Evolutionary conservation across 2,888 invertebrate genomes (phyloP), one percentile per base, ranked within the genome.

Genomic region (Monopis laevigella): DNA sequence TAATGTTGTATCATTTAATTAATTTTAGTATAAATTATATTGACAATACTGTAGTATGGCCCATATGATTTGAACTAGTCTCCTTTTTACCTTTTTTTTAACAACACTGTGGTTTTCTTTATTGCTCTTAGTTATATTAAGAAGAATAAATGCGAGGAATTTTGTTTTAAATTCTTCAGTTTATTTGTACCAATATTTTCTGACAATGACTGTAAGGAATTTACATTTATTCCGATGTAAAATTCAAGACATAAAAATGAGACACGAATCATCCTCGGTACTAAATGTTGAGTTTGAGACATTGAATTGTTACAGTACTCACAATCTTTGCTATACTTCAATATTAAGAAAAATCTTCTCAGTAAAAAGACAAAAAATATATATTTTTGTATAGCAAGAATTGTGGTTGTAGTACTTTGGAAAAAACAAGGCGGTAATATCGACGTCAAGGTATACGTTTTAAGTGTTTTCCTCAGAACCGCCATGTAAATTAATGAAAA

Each of bases 401-500:
- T 13, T 32, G 32, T 17, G 6, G 32, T 14, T n/a, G n/a, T 7
- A 30, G 14, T 32, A 32, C 32, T 32, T 32, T 32, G 32, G 14
- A 32, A 32, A 17, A 17, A 32, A 32, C 17, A 32, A 32, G 32
- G n/a, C n/a, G n/a, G 32, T 32, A 32, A 32, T 32, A 32, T 32
- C 32, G 17, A 17, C 32, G 32, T 36, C 44, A 51, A 59, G 57
- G 54, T 59, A 61, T 62, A 57, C 56, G 48, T 58, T 62, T 65
- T 59, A 62, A 59, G 53, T 19, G 55, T 52, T 64, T 72, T 71
- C 63, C 60, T 53, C 48, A 51, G 59, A 72, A 61, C 55, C 53
- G 60, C 65, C 62, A 55, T 60, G 63, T 71, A 71, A 71, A 72
- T 72, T 70, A 73, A 73, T 71, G 60, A 66, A 62, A 56, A 58